Evolutionary conservation across 2,113 vertebrate species (phyloP).

Genomic region (Halcyon senegalensis): DNA sequence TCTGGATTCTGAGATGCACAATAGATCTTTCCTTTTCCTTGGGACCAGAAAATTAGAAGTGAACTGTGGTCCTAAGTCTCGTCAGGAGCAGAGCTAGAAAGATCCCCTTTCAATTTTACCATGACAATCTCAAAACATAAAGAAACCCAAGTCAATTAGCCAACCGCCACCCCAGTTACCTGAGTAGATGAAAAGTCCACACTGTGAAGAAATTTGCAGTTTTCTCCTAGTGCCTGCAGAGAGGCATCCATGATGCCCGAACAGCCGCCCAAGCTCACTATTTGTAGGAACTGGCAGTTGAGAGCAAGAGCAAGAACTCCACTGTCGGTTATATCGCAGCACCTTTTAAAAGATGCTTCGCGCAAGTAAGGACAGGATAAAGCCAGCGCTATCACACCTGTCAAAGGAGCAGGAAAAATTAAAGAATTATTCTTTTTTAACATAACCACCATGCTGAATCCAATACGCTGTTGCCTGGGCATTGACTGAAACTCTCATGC

Average conservation of each 20-base stretch:
- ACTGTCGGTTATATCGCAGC: conserved; percentile 77
- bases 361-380: conserved; percentile 75
- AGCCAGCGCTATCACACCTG: conserved; percentile 79
- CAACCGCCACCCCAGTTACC: conserved; percentile 48
- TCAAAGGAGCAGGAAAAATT: not conserved
- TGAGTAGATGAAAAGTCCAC: conserved; percentile 82
- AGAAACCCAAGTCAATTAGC: not conserved
- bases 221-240: conserved; percentile 77
- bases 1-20: not conserved
- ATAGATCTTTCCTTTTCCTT: not conserved
- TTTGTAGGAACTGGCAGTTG: conserved; percentile 76
- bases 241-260: conserved; percentile 76
- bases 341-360: conserved; percentile 77
- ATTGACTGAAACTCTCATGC: not conserved
- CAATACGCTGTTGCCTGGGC: not conserved
- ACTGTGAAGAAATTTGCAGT: conserved; percentile 78
- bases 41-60: not conserved
- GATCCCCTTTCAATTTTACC: not conserved
- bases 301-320: conserved; percentile 78
- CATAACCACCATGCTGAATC: not conserved
- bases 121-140: not conserved
- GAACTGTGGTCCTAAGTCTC: not conserved
- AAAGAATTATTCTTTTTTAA: not conserved
- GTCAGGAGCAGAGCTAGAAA: not conserved
- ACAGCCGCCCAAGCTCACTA: conserved; percentile 79